Percentiles rank a stretch among this genome's conserved stretches.
phyloP scores from a whole-genome alignment of 2,113 vertebrate species.

The Scomber japonicus region DNA sequence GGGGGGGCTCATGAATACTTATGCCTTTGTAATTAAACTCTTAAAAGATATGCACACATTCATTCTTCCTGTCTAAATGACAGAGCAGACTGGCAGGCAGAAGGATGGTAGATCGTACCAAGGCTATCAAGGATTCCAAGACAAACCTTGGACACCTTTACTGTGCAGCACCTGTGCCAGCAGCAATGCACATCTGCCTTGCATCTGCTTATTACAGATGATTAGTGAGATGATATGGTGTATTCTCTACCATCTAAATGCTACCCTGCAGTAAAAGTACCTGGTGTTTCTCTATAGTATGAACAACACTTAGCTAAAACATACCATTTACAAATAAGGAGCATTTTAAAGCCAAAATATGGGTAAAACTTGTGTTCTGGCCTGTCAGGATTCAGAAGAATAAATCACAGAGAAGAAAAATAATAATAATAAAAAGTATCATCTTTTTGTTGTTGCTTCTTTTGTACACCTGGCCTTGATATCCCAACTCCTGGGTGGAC shows the following conservation, averaged over 20 bases:
- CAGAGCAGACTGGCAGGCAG: slow-evolving; percentile 49
- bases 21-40: slow-evolving; percentile 76
- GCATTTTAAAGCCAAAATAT: background rate
- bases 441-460: slow-evolving; percentile 13
- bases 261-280: slow-evolving; percentile 53
- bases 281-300: slow-evolving; percentile 27
- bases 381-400: slow-evolving; percentile 33
- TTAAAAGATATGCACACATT: slow-evolving; percentile 2
- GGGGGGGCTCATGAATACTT: slow-evolving; percentile 69
- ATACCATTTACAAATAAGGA: slow-evolving; percentile 24
- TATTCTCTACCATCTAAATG: slow-evolving; percentile 59
- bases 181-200: slow-evolving; percentile 77
- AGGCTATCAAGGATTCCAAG: slow-evolving; percentile 49
- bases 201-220: slow-evolving; percentile 78
- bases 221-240: slow-evolving; percentile 69
- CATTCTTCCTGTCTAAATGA: slow-evolving; percentile 20
- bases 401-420: slow-evolving; percentile 4
- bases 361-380: slow-evolving; percentile 38
- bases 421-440: too few relatives aligned
- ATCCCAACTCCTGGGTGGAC: slow-evolving; percentile 37
- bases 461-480: slow-evolving; percentile 10
- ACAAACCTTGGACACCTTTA: slow-evolving; percentile 62
- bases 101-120: slow-evolving; percentile 31
- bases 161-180: slow-evolving; percentile 70
- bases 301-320: slow-evolving; percentile 47